Conservation (phyloP, 2,113 vertebrate species). For the Ctenodactylus gundi region DNA sequence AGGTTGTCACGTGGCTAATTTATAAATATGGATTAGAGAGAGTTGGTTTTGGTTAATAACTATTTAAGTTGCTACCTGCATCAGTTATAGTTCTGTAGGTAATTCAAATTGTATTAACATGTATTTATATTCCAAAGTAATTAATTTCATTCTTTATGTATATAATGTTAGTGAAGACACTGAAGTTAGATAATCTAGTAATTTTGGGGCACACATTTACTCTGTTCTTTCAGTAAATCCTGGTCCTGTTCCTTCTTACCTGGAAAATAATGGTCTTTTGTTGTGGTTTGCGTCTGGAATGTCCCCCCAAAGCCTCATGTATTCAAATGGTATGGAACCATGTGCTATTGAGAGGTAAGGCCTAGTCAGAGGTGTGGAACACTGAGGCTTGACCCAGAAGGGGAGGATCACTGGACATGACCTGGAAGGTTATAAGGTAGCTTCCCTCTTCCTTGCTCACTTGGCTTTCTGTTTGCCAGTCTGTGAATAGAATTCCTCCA, state of each 20-base stretch:
- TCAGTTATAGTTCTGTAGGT: background rate
- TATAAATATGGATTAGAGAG: background rate
- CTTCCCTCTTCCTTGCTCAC: too few species aligned
- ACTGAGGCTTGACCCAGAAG: too few species aligned
- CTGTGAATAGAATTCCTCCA: too few species aligned
- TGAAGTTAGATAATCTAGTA: background rate
- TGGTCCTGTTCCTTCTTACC: background rate
- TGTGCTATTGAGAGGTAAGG: too few species aligned
- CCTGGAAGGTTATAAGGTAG: too few species aligned
- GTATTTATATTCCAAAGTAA: background rate
- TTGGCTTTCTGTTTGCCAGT: too few species aligned
- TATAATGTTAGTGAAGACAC: background rate
- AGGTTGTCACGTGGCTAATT: background rate
- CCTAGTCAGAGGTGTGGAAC: too few species aligned
- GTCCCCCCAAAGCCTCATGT: too few species aligned
- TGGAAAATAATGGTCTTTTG: background rate
- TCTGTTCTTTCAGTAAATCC: background rate
- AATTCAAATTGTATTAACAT: background rate
- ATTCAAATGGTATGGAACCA: too few species aligned
- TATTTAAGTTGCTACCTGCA: background rate
- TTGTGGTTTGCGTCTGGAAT: too few species aligned
- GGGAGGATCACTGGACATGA: too few species aligned
- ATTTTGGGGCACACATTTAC: background rate
- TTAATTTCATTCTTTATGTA: background rate
- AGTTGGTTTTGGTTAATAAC: background rate